These are phyloP conservation scores for Halocaridina rubra DNA, from an alignment of 2,888 invertebrate genomes.

Conservation along the genomic window DNA sequence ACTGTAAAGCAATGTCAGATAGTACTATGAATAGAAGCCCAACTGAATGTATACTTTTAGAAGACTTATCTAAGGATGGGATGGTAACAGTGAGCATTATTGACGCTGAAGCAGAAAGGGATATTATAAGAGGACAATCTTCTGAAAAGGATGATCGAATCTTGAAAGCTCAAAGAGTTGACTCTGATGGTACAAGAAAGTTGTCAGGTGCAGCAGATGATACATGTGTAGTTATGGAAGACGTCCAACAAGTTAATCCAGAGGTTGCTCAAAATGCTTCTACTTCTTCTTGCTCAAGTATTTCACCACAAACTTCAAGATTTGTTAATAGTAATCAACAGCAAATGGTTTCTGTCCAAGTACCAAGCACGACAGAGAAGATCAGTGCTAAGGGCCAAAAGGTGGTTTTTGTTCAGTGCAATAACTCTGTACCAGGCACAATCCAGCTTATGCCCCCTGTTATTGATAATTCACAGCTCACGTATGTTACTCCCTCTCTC, in stretches of 20 bases:
- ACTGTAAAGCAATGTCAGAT: background rate
- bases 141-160: background rate
- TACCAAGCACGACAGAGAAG: slow-evolving; percentile 12
- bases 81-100: slow-evolving; percentile 56
- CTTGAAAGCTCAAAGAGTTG: background rate
- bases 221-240: slow-evolving; percentile 30
- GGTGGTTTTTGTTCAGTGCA: slow-evolving; percentile 42
- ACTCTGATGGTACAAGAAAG: background rate
- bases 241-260: slow-evolving; percentile 5
- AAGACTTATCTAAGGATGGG: slow-evolving; percentile 33
- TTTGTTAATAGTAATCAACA: slow-evolving; percentile 12
- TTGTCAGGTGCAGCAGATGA: no score
- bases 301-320: background rate
- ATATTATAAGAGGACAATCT: background rate
- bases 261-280: slow-evolving; percentile 9
- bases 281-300: background rate
- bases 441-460: slow-evolving; percentile 46
- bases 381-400: slow-evolving; percentile 17
- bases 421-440: slow-evolving; percentile 35
- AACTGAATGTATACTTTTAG: slow-evolving; percentile 47
- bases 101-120: background rate
- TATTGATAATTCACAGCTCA: slow-evolving; percentile 40
- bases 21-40: background rate
- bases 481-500: slow-evolving; percentile 51
- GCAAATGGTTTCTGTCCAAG: slow-evolving; percentile 44